These are phyloP conservation scores for Poeciliopsis retropinna DNA, from an alignment of 2,113 vertebrate genomes.

Conservation along the genomic window DNA sequence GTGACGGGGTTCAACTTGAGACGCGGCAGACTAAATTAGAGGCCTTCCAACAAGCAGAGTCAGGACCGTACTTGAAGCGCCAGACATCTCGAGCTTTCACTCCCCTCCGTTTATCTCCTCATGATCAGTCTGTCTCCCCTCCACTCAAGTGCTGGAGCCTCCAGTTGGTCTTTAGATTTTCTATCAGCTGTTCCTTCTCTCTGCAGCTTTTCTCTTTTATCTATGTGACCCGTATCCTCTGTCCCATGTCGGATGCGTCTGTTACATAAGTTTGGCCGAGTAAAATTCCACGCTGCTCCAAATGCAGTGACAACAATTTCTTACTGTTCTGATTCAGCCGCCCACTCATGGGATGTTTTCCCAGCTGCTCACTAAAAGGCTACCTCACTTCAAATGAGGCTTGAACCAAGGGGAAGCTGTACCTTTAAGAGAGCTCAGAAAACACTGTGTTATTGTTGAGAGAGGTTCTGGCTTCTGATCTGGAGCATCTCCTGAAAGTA, in stretches of 20 bases:
- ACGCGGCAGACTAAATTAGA: constrained; percentile 29
- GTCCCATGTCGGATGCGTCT: constrained; percentile 41
- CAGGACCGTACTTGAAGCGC: constrained; percentile 24
- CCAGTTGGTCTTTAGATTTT: constrained; percentile 3
- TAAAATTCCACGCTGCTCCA: constrained; percentile 72
- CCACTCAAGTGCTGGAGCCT: constrained; percentile 1
- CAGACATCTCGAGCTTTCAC: constrained; percentile 33
- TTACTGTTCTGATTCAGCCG: constrained; percentile 62
- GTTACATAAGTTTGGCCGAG: constrained; percentile 70
- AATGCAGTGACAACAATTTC: constrained; percentile 65
- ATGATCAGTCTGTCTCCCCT: constrained; percentile 41
- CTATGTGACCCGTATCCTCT: constrained; percentile 31
- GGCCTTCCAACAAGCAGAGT: constrained; percentile 20
- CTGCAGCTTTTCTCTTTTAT: constrained; percentile 17
- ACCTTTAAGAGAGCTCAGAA: constrained; percentile 33
- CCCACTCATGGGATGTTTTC: constrained; percentile 74
- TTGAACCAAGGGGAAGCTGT: constrained; percentile 7
- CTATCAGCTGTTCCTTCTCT: constrained; percentile 16
- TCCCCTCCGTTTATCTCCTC: constrained; percentile 25
- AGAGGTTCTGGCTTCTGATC: constrained; percentile 8
- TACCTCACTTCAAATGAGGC: constrained; percentile 58
- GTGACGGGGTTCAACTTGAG: constrained; percentile 38
- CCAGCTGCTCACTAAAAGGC: constrained; percentile 71
- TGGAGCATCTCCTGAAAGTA: constrained; percentile 23
- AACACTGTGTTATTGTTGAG: constrained; percentile 45